phyloP scores from a whole-genome alignment of 2,888 invertebrate species.

The Calameuta pallipes region DNA sequence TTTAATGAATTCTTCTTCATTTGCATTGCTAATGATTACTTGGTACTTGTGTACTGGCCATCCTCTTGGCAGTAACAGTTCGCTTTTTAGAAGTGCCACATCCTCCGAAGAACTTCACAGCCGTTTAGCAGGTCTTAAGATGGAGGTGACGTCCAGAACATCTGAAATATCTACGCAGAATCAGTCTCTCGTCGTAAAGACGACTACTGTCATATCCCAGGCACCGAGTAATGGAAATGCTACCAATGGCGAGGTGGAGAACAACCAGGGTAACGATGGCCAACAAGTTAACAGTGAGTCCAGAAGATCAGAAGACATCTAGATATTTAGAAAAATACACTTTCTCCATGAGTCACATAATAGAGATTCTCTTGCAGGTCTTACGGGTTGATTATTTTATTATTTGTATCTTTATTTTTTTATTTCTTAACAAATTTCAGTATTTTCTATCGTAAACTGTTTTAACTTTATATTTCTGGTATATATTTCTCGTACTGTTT shows the following conservation, averaged over 20 bases:
- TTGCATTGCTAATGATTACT: conserved; percentile 1
- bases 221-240: conserved; percentile 58
- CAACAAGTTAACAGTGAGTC: conserved; percentile 63
- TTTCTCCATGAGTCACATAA: not conserved
- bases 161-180: conserved; percentile 63
- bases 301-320: not conserved
- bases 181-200: conserved; percentile 56
- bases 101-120: conserved; percentile 63
- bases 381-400: conserved; percentile 16
- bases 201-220: conserved; percentile 62
- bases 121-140: conserved; percentile 61
- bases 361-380: conserved; percentile 2
- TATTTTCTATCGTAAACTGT: not conserved
- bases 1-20: conserved; percentile 7
- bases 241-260: conserved; percentile 60
- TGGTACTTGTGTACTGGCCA: conserved; percentile 17
- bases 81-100: conserved; percentile 62
- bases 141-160: conserved; percentile 63
- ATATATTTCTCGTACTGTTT: conserved; percentile 12
- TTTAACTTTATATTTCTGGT: not conserved
- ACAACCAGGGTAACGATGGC: conserved; percentile 54
- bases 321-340: not conserved
- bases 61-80: conserved; percentile 60
- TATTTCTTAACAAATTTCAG: conserved; percentile 5
- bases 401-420: conserved; percentile 14